Percentiles rank a stretch among this genome's conserved stretches.
These are phyloP conservation scores for Piaya cayana DNA, from an alignment of 2,113 vertebrate species.

Conservation along the genomic window DNA sequence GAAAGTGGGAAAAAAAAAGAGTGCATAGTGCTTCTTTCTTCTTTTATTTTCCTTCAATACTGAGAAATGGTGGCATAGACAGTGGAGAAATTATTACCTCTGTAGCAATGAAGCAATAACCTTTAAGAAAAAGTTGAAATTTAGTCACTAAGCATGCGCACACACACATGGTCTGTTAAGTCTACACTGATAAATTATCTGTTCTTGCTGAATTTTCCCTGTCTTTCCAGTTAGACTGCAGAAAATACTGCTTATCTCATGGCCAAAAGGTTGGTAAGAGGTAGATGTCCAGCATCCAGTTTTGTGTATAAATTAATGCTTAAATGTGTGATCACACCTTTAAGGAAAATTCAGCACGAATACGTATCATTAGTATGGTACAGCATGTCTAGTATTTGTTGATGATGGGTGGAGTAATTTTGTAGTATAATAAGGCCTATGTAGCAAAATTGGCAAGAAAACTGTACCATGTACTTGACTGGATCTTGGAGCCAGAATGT, in stretches of 20 bases:
- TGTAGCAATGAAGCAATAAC: background rate
- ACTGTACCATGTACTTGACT: background rate
- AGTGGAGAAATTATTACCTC: background rate
- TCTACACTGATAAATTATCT: background rate
- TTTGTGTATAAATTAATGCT: background rate
- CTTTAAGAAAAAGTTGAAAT: background rate
- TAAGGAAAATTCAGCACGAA: background rate
- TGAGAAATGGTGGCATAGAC: background rate
- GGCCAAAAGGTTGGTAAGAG: background rate
- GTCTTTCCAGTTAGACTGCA: background rate
- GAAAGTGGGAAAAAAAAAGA: background rate
- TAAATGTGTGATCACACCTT: background rate
- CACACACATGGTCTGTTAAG: background rate
- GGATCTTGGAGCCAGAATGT: background rate
- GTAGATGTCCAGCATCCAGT: background rate
- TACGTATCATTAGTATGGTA: background rate
- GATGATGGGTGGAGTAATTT: conserved; percentile 26
- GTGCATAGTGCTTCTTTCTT: background rate
- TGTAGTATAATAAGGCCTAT: conserved; percentile 39
- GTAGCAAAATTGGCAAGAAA: conserved; percentile 42
- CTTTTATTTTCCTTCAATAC: background rate
- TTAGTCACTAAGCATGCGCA: background rate
- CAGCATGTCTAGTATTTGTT: conserved; percentile 20
- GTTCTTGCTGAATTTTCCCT: background rate
- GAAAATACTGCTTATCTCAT: background rate